Conservation (phyloP, 2,888 invertebrate species). For the Brenthis daphne region DNA sequence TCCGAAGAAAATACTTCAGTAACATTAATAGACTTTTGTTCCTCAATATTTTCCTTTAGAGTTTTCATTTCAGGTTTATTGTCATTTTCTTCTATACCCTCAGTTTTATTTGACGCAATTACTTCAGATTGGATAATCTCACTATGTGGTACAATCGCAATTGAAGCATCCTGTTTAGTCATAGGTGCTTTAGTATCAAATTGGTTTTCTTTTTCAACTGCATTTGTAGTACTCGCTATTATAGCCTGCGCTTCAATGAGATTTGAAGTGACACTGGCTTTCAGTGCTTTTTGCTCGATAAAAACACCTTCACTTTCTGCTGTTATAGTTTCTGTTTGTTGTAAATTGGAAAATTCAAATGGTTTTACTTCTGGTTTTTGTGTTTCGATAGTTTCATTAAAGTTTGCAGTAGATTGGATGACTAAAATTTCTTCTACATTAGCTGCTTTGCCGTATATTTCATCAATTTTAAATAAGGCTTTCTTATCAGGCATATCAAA, state of each 20-base stretch:
- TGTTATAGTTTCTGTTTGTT: constrained; percentile 74
- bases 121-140: constrained; percentile 65
- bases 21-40: constrained; percentile 56
- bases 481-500: constrained; percentile 62
- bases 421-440: constrained; percentile 63
- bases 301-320: constrained; percentile 78
- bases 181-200: constrained; percentile 55
- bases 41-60: constrained; percentile 44
- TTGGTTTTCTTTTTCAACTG: constrained; percentile 80
- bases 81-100: constrained; percentile 58
- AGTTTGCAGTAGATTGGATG: constrained; percentile 57
- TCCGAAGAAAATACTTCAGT: constrained; percentile 60
- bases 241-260: constrained; percentile 81
- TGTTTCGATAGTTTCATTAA: constrained; percentile 51
- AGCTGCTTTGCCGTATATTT: constrained; percentile 70
- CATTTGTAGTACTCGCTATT: constrained; percentile 78
- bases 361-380: constrained; percentile 56
- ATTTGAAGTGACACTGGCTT: constrained; percentile 69
- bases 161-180: constrained; percentile 51
- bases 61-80: constrained; percentile 50
- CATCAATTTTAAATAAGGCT: constrained; percentile 61
- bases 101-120: constrained; percentile 50
- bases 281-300: constrained; percentile 45
- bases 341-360: constrained; percentile 63
- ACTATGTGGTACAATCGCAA: constrained; percentile 63